Evolutionary conservation across 2,113 vertebrate genomes (phyloP).

Genomic region (Pseudorasbora parva): DNA sequence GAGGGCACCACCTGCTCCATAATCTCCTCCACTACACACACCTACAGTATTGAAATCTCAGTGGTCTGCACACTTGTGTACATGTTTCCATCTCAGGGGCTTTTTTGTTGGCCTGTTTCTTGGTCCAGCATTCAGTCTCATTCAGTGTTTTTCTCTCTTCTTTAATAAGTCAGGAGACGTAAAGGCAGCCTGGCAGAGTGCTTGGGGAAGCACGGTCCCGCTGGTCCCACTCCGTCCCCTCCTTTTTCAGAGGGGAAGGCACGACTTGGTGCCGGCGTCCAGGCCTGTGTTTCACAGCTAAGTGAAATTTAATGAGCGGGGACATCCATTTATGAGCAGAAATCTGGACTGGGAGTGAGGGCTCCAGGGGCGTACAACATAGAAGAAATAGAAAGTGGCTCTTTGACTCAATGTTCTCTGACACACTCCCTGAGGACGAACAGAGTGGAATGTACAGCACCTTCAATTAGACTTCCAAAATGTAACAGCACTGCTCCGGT

Average conservation of each 20-base stretch:
- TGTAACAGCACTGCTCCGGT: slow-evolving; percentile 17
- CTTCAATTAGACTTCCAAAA: slow-evolving; percentile 45
- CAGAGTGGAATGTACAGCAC: slow-evolving; percentile 11
- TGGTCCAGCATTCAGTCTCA: slow-evolving; percentile 28
- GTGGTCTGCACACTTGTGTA: slow-evolving; percentile 16
- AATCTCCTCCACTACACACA: slow-evolving; percentile 43
- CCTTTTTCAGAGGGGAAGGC: slow-evolving; percentile 38
- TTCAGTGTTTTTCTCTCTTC: slow-evolving; percentile 25
- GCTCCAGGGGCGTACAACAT: slow-evolving; percentile 35
- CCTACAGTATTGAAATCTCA: slow-evolving; percentile 23
- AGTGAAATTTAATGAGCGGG: slow-evolving; percentile 59
- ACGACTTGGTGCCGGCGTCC: slow-evolving; percentile 27
- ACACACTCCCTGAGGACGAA: slow-evolving; percentile 29
- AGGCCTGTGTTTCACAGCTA: slow-evolving; percentile 47
- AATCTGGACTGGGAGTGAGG: slow-evolving; percentile 41
- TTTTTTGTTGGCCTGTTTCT: slow-evolving; percentile 43
- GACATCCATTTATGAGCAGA: slow-evolving; percentile 43
- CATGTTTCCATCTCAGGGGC: slow-evolving; percentile 40
- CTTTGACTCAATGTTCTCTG: slow-evolving; percentile 42
- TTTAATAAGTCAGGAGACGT: slow-evolving; percentile 57
- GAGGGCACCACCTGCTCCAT: slow-evolving; percentile 14
- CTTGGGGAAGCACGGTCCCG: slow-evolving; percentile 17
- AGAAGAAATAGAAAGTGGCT: slow-evolving; percentile 45
- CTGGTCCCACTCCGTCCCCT: slow-evolving; percentile 32
- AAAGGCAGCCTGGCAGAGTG: slow-evolving; percentile 25